These are phyloP conservation scores for Mormyrus iriodes DNA, from an alignment of 2,113 vertebrate genomes.

Conservation along the genomic window DNA sequence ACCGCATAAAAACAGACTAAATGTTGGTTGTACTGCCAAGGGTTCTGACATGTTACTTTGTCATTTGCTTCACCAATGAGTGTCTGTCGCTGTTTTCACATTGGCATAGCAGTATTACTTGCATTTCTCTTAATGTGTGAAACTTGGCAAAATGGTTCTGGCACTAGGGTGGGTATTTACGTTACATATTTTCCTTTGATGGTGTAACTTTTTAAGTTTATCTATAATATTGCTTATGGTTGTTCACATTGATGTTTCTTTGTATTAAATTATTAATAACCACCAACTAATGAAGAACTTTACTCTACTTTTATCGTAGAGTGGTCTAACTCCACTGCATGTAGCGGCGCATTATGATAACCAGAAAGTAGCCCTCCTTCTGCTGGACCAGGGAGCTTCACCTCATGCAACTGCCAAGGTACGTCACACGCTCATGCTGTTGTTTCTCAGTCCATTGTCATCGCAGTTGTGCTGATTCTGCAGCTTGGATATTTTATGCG, in stretches of 20 bases:
- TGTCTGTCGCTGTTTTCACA: too few species aligned
- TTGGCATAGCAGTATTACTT: too few species aligned
- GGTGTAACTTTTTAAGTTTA: too few species aligned
- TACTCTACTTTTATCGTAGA: slow-evolving; percentile 78
- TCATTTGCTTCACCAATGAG: too few species aligned
- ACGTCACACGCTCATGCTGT: not conserved
- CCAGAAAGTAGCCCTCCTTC: slow-evolving; percentile 96
- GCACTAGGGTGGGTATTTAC: too few species aligned
- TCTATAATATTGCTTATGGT: too few species aligned
- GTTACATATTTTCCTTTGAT: too few species aligned
- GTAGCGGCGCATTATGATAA: slow-evolving; percentile 98
- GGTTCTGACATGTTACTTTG: too few species aligned
- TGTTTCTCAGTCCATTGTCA: not conserved
- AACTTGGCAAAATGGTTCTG: too few species aligned
- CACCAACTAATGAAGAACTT: slow-evolving; percentile 45
- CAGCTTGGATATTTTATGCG: not conserved
- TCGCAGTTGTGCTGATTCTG: not conserved
- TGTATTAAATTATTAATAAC: not conserved
- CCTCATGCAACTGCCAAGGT: slow-evolving; percentile 94
- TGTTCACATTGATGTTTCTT: not conserved
- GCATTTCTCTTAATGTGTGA: too few species aligned
- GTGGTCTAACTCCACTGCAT: slow-evolving; percentile 98
- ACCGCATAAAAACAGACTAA: too few species aligned
- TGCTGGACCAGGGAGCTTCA: slow-evolving; percentile 95
- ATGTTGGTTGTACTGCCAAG: too few species aligned